Base-by-base conservation (phyloP, 2,797 vertebrate species). In the Gadopsis marmoratus region DNA sequence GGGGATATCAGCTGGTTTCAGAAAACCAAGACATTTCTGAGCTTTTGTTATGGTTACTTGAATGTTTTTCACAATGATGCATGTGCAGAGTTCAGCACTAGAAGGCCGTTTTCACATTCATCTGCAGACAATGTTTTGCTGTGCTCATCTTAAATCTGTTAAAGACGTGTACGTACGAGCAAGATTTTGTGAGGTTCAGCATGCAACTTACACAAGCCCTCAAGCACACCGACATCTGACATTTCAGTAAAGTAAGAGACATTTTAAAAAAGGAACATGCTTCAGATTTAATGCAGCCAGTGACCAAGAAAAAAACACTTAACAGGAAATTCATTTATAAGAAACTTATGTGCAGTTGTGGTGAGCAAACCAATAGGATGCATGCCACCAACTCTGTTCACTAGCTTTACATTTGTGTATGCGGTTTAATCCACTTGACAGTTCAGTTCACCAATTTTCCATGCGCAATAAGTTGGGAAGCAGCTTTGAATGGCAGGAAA, bases 401-500 rank as follows among this genome's bases (percentile, higher is more conserved):
- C 19, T 37, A 16, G 31, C 48, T 67, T 35, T 8, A n/a, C 4
- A 48, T 65, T 12, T 51, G 7, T 35, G 12, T 26, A 19, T 19
- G n/a, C 45, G 74, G 12, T 63, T 16, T 41, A 55, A 58, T 65
- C 26, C 29, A 35, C 5, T 2, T 3, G 29, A 74, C 23, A n/a
- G 39, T n/a, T 72, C 9, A 14, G 13, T 59, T 55, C 10, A 50
- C 16, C 8, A 6, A 50, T 13, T 58, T 9, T 11, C 51, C 74
- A 76, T 48, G n/a, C 63, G 61, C 63, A 68, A 39, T 11, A 50
- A 9, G 53, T 74, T 9, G 7, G 13, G 26, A 48, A 62, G 43
- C 83, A 79, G 67, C 70, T 55, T 43, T 5, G 21, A 50, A 21
- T 17, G 13, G 7, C 26, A 58, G 41, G 80, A 71, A 63, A 31